Percentiles rank a stretch among this genome's conserved stretches.
phyloP scores from a whole-genome alignment of 2,888 invertebrate genomes.

The Molanna angustata region DNA sequence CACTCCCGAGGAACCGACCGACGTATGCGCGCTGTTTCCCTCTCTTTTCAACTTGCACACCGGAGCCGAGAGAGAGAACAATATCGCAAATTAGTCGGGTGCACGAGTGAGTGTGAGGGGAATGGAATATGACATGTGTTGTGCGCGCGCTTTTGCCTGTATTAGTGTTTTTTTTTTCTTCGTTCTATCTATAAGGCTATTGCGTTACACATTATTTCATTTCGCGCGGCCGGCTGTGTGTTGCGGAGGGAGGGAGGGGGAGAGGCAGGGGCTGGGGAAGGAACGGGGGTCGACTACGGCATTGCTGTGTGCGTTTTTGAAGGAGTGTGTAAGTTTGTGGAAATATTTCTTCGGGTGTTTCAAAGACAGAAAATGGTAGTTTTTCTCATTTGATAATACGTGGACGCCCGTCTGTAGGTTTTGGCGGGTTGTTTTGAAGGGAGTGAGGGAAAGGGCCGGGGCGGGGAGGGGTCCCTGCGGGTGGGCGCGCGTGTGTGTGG shows the following conservation, averaged over 20 bases:
- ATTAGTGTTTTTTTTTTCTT: slow-evolving; percentile 20
- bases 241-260: too few species aligned
- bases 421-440: slow-evolving; percentile 1
- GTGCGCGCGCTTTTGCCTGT: slow-evolving; percentile 21
- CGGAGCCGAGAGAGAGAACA: slow-evolving; percentile 32
- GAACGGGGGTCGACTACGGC: too few species aligned
- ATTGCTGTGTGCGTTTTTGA: slow-evolving; percentile 18
- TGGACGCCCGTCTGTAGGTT: slow-evolving; percentile 11
- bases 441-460: background rate
- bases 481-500: too few species aligned
- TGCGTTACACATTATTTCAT: slow-evolving; percentile 21
- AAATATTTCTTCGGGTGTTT: slow-evolving; percentile 22
- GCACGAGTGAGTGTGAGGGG: slow-evolving; percentile 31
- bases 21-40: slow-evolving; percentile 7
- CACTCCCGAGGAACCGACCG: slow-evolving; percentile 15
- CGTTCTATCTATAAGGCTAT: slow-evolving; percentile 16
- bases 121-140: slow-evolving; percentile 32
- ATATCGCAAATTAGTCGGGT: slow-evolving; percentile 31
- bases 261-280: too few species aligned
- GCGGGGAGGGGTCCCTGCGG: background rate
- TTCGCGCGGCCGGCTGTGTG: slow-evolving; percentile 11
- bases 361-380: slow-evolving; percentile 24
- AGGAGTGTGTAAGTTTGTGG: slow-evolving; percentile 16
- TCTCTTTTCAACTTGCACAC: slow-evolving; percentile 14
- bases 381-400: slow-evolving; percentile 25